Evolutionary conservation across 2,113 vertebrate genomes (phyloP), one percentile per base, ranked within the genome.

Genomic region (Sapajus apella): DNA sequence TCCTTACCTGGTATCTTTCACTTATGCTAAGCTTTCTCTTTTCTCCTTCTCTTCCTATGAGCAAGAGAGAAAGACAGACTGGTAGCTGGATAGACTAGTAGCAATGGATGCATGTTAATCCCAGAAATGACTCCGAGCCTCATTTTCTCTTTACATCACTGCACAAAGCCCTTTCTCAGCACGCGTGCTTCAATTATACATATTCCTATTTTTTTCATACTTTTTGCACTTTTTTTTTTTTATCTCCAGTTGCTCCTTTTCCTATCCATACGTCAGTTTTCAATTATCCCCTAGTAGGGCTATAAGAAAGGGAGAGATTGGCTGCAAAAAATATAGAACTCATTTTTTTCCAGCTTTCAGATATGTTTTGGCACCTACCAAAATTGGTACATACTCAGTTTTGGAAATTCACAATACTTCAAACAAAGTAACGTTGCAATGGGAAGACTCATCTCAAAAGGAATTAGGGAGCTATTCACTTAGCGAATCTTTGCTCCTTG

Each of bases 401-500:
- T 91, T 61, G 40, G 83, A 95, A 97, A 93, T 83, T 94, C 55
- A 95, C 16, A 93, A 32, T 61, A 81, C 76, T 96, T 92, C 79
- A 70, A 76, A 82, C 66, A 70, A 84, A 97, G 73, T 80, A 55
- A 95, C 94, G 82, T 89, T 88, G 58, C 47, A 32, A 58, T 97
- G 95, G 81, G 87, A 96, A 94, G 77, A 56, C 13, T n/a, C n/a
- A 21, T 84, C 92, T 95, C 64, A 66, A 83, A 87, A 90, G 61
- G 83, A 97, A 84, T 95, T 84, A 84, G 94, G 93, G 87, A 93
- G 83, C 90, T 94, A 72, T 66, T 40, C 72, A 84, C 86, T 96
- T 86, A 84, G 83, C 79, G 82, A 23, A 40, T 96, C 77, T 96
- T 96, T 84, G 21, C 85, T 96, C 55, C 20, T 68, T 87, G 50